Base-by-base conservation (phyloP, 2,888 invertebrate genomes). In the Escarpia spicata region DNA sequence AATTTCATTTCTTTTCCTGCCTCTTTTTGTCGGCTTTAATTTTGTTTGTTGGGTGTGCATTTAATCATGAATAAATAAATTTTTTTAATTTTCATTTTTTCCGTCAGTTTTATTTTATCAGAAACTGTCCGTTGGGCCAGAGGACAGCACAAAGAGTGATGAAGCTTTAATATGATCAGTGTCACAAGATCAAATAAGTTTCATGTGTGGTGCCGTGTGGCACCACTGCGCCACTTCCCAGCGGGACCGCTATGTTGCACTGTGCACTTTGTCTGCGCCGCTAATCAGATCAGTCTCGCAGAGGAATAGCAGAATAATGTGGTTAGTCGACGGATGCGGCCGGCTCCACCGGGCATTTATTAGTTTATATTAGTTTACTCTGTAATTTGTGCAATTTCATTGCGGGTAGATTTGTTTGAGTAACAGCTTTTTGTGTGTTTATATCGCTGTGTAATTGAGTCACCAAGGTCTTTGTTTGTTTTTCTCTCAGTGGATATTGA, bases 281-380 rank as follows among this genome's bases (percentile, higher is more conserved):
- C n/a, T 75, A 75, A 75, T 75, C 75, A 75, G 75, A 75, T 75
- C 75, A 75, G 75, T 75, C 75, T 75, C 75, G 6, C 19, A 26
- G 19, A 75, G 26, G 75, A 75, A 75, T 26, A 75, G 75, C 75
- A 26, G 75, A 75, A 75, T 75, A 75, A 75, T 26, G 75, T 26
- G 75, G 75, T 75, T 75, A 75, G 75, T 75, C 75, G 75, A 26
- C 26, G 75, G 26, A 15, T 6, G 26, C n/a, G 75, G 19, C 26
- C 19, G 52, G 26, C n/a, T 26, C 26, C 75, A 19, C 75, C 19
- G 26, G 19, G 75, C 75, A 75, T 26, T 75, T 75, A 75, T 75
- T 75, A 75, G 75, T 75, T 75, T 75, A 75, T 75, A 75, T 75
- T 75, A 75, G 75, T 75, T 75, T 75, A 75, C 75, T 75, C 75